Conservation (phyloP, 2,888 invertebrate genomes). For the Xylophagus ater region DNA sequence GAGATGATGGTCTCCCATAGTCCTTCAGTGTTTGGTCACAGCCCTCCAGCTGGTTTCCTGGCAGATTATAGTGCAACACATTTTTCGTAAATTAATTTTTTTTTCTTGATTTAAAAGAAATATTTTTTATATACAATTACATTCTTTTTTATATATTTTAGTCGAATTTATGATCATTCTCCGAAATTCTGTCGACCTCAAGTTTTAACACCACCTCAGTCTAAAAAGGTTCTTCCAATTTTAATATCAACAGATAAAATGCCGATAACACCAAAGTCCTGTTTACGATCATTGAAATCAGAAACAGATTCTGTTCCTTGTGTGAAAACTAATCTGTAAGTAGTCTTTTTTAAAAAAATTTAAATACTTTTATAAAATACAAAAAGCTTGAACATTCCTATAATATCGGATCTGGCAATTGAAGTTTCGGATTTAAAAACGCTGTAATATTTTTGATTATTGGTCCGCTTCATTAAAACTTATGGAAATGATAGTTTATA, state of each 20-base stretch:
- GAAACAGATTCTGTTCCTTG: too few species aligned
- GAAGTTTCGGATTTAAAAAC: too few species aligned
- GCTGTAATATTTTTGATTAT: too few species aligned
- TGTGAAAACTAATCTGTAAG: too few species aligned
- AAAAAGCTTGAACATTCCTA: too few species aligned
- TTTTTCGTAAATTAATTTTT: slow-evolving; percentile 32
- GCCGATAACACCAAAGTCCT: slow-evolving; percentile 42
- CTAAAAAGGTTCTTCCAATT: slow-evolving; percentile 15
- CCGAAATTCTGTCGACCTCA: slow-evolving; percentile 36
- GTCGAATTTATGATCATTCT: slow-evolving; percentile 33
- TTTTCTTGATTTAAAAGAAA: background rate
- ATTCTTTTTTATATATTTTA: slow-evolving; percentile 19
- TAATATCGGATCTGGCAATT: too few species aligned
- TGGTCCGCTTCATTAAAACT: too few species aligned
- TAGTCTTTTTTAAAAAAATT: too few species aligned
- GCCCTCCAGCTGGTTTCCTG: slow-evolving; percentile 54
- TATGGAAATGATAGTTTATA: too few species aligned
- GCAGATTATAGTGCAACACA: slow-evolving; percentile 45
- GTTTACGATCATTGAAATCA: too few species aligned
- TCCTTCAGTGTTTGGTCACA: slow-evolving; percentile 58
- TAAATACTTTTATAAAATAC: too few species aligned
- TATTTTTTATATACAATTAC: background rate
- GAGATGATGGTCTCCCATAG: slow-evolving; percentile 54
- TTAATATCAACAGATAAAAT: slow-evolving; percentile 30
- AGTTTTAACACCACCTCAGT: slow-evolving; percentile 28